Percentiles rank a stretch among this genome's conserved stretches.
Conservation (phyloP, 2,888 invertebrate species). For the Lumbricus terrestris region DNA sequence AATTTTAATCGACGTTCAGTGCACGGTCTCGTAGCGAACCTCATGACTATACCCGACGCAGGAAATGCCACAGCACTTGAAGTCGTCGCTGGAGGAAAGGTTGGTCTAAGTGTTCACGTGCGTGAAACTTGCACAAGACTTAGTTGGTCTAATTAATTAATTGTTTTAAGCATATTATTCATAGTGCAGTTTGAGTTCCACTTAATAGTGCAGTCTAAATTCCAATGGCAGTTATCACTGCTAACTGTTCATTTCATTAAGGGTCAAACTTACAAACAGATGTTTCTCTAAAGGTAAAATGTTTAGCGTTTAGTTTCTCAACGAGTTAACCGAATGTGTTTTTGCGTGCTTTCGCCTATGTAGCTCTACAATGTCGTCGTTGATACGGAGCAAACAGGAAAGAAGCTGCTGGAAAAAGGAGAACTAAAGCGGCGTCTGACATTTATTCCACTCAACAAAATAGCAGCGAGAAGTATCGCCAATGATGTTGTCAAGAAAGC, state of each 20-base stretch:
- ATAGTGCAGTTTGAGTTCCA: background rate
- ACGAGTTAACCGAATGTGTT: too few relatives aligned
- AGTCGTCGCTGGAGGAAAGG: slow-evolving; percentile 58
- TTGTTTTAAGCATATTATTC: too few relatives aligned
- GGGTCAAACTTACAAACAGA: background rate
- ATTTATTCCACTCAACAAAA: slow-evolving; percentile 88
- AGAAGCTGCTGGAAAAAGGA: slow-evolving; percentile 79
- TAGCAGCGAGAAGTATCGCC: slow-evolving; percentile 69
- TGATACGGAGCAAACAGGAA: slow-evolving; percentile 78
- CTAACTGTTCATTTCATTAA: background rate
- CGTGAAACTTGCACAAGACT: too few relatives aligned
- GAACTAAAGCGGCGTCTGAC: slow-evolving; percentile 78
- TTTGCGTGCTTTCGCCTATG: slow-evolving; percentile 42
- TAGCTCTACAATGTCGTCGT: slow-evolving; percentile 88
- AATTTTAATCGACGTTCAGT: slow-evolving; percentile 64
- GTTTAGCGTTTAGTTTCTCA: too few relatives aligned
- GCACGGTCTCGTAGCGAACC: slow-evolving; percentile 74
- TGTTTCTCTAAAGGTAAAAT: too few relatives aligned
- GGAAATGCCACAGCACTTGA: slow-evolving; percentile 77
- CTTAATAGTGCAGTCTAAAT: background rate
- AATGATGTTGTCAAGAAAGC: slow-evolving; percentile 67
- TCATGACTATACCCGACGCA: slow-evolving; percentile 74
- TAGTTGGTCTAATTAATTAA: too few relatives aligned
- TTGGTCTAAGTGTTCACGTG: slow-evolving; percentile 12
- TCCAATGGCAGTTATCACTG: background rate